phyloP scores from a whole-genome alignment of 92 coral and sea anemone genomes.

The Parazoanthus darwini region DNA sequence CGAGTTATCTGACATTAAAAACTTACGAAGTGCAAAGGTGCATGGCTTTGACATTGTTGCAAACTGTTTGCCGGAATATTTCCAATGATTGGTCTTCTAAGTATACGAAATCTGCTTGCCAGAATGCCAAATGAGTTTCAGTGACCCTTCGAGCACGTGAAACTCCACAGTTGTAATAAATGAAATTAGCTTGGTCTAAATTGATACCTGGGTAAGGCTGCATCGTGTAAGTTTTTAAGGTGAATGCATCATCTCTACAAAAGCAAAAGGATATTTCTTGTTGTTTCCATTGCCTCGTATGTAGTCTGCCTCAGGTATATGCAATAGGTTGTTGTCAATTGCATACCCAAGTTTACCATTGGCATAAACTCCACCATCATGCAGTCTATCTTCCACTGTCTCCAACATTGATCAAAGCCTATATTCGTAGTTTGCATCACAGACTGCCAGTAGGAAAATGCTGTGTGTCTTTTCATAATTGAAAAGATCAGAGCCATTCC shows the following conservation, averaged over 20 bases:
- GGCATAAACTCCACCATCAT: too few relatives aligned
- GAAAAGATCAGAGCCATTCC: too few relatives aligned
- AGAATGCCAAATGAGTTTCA: conserved; percentile 46
- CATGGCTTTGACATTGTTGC: conserved; percentile 35
- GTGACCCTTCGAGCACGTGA: conserved; percentile 46
- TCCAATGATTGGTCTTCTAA: conserved; percentile 46
- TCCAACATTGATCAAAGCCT: too few relatives aligned
- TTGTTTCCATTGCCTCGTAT: conserved; percentile 29
- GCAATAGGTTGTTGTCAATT: conserved; percentile 21
- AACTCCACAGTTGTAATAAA: conserved; percentile 44
- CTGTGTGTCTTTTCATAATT: too few relatives aligned
- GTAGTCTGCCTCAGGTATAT: conserved; percentile 48
- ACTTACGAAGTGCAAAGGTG: conserved; percentile 36
- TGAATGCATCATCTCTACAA: conserved; percentile 54
- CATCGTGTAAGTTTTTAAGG: conserved; percentile 47
- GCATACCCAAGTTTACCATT: too few relatives aligned
- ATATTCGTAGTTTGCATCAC: too few relatives aligned
- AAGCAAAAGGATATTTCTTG: conserved; percentile 54
- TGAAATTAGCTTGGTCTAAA: conserved; percentile 29
- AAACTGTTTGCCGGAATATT: conserved; percentile 34
- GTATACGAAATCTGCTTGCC: conserved; percentile 43
- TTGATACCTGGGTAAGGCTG: conserved; percentile 43
- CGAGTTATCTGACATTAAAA: conserved; percentile 26
- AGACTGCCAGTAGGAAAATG: too few relatives aligned
- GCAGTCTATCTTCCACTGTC: too few relatives aligned